Percentiles rank a stretch among this genome's conserved stretches.
Evolutionary conservation across 2,797 vertebrate species (phyloP).

Genomic region (Melopsittacus undulatus): DNA sequence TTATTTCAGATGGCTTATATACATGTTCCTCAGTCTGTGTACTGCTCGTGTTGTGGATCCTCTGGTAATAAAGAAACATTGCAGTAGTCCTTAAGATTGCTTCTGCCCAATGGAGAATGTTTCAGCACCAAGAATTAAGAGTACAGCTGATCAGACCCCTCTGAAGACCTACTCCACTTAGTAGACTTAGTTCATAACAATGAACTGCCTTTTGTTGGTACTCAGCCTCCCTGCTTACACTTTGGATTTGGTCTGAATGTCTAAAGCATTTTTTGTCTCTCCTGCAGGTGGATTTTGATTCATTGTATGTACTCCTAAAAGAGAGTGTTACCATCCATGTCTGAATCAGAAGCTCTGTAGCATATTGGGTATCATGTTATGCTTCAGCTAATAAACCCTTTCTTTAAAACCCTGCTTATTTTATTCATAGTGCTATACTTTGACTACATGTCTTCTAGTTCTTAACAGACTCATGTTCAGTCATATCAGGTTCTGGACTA

Average conservation of each 20-base stretch:
- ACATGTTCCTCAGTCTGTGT: not conserved
- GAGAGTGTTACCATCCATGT: not conserved
- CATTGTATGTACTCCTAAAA: not conserved
- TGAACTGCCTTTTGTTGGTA: not conserved
- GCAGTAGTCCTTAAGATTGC: not conserved
- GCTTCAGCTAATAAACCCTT: not conserved
- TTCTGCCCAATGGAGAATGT: not conserved
- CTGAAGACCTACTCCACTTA: not conserved
- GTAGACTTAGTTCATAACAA: not conserved
- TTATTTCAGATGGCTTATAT: not conserved
- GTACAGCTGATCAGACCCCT: not conserved
- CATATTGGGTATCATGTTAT: not conserved
- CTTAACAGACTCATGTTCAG: not conserved
- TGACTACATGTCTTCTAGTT: not conserved
- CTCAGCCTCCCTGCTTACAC: not conserved
- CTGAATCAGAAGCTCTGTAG: not conserved
- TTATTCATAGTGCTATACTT: not conserved
- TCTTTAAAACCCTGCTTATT: not conserved
- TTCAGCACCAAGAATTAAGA: not conserved
- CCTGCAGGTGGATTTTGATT: not conserved
- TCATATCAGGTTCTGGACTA: not conserved
- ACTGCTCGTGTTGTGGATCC: accelerated
- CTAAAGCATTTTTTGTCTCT: not conserved
- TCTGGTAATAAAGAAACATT: not conserved
- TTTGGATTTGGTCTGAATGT: not conserved